Percentiles rank a stretch among this genome's conserved stretches.
Evolutionary conservation across 1,140 invertebrate genomes (phyloP).

Genomic region (Solen grandis): DNA sequence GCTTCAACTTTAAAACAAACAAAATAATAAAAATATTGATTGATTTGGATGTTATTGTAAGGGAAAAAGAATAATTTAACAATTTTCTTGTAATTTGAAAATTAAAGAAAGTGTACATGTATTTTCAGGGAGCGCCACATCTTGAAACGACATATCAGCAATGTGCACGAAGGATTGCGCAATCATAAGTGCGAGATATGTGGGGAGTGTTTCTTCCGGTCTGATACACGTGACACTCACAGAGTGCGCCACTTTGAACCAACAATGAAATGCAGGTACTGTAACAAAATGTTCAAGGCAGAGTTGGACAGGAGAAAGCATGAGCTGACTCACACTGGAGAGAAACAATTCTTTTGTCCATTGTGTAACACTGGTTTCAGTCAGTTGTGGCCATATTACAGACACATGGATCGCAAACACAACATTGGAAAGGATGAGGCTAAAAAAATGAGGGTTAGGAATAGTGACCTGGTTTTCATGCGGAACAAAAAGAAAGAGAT

Average conservation of each 20-base stretch:
- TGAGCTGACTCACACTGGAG: slow-evolving; percentile 46
- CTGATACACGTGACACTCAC: slow-evolving; percentile 16
- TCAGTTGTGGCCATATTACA: slow-evolving; percentile 51
- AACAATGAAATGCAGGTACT: slow-evolving; percentile 20
- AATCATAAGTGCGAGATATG: slow-evolving; percentile 43
- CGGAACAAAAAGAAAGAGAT: slow-evolving; percentile 16
- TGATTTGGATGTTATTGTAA: too few relatives aligned
- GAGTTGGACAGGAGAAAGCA: slow-evolving; percentile 42
- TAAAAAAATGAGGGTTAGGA: slow-evolving; percentile 40
- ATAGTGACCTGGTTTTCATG: slow-evolving; percentile 39
- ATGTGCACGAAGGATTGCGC: slow-evolving; percentile 14
- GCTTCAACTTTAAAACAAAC: too few relatives aligned
- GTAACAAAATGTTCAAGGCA: slow-evolving; percentile 42
- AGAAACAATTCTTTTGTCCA: slow-evolving; percentile 42
- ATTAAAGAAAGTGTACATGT: too few relatives aligned
- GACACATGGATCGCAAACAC: slow-evolving; percentile 43
- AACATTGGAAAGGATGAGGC: slow-evolving; percentile 42
- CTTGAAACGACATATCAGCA: slow-evolving; percentile 25
- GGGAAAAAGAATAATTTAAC: too few relatives aligned
- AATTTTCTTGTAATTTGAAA: too few relatives aligned
- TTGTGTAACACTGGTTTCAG: slow-evolving; percentile 33
- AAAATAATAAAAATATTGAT: too few relatives aligned
- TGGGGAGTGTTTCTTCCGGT: slow-evolving; percentile 25
- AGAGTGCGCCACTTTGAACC: slow-evolving; percentile 34
- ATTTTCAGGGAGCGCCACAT: slow-evolving; percentile 42